These are phyloP conservation scores for Bombyx huttoni DNA, from an alignment of 2,888 invertebrate genomes.

Conservation along the genomic window DNA sequence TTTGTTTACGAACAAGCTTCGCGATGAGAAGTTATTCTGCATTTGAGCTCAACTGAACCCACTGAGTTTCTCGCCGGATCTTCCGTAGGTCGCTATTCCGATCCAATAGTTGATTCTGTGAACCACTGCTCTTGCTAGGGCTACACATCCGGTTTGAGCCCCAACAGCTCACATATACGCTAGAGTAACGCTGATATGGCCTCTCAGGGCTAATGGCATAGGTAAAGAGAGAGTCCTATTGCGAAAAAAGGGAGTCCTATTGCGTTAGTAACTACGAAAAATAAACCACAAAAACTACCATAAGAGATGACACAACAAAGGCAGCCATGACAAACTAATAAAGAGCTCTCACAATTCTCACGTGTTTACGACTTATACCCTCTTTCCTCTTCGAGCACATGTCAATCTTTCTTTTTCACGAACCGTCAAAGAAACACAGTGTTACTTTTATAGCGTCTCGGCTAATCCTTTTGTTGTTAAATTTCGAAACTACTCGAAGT, in stretches of 20 bases:
- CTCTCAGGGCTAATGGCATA: too few species aligned
- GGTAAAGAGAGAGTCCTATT: too few species aligned
- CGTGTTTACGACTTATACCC: conserved; percentile 4
- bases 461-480: conserved; percentile 17
- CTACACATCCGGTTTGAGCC: too few species aligned
- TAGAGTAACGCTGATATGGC: too few species aligned
- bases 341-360: conserved; percentile 3
- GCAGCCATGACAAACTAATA: conserved; percentile 2
- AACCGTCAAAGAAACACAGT: conserved; percentile 7
- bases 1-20: too few species aligned
- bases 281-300: background rate
- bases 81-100: too few species aligned
- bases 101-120: too few species aligned
- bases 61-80: too few species aligned
- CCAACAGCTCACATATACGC: too few species aligned
- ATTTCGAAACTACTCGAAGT: conserved; percentile 6
- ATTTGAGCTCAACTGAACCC: too few species aligned
- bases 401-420: conserved; percentile 9
- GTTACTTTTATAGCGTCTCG: conserved; percentile 9
- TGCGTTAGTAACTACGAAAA: background rate
- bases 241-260: too few species aligned
- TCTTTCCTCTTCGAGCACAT: conserved; percentile 6
- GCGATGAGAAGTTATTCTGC: background rate
- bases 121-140: too few species aligned
- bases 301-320: background rate